These are phyloP conservation scores for Lasiommata megera DNA, from an alignment of 2,888 invertebrate genomes.

Conservation along the genomic window DNA sequence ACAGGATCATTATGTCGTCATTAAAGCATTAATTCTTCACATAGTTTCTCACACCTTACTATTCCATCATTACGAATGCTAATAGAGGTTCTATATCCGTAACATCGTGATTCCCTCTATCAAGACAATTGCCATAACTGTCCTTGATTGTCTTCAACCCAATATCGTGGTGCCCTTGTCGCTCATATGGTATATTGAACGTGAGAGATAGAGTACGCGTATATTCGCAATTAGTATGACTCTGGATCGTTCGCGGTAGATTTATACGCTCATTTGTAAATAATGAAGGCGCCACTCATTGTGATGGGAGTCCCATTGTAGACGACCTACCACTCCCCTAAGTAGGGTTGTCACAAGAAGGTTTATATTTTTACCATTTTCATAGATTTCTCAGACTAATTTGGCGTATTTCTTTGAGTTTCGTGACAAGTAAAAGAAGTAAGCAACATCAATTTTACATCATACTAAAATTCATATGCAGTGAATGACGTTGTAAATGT, in stretches of 20 bases:
- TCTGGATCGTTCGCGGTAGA: conserved; percentile 62
- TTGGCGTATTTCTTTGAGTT: no score
- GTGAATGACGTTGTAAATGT: no score
- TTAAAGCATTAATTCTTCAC: not conserved
- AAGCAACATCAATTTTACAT: no score
- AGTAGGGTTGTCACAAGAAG: conserved; percentile 51
- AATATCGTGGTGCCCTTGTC: conserved; percentile 23
- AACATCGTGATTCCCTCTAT: conserved; percentile 18
- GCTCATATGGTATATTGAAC: not conserved
- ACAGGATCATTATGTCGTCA: no score
- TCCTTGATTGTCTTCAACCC: conserved; percentile 26
- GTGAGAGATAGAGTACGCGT: conserved; percentile 24
- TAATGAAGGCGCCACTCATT: conserved; percentile 79
- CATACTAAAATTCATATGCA: no score
- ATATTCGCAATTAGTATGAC: conserved; percentile 49
- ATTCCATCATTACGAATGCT: conserved; percentile 19
- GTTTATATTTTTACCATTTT: not conserved
- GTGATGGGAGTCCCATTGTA: conserved; percentile 69
- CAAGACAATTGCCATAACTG: conserved; percentile 28
- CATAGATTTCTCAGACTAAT: not conserved
- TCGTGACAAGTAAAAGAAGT: no score
- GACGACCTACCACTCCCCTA: conserved; percentile 61
- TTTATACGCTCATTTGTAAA: conserved; percentile 76
- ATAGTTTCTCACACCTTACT: conserved; percentile 13
- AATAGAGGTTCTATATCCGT: conserved; percentile 17